Conservation (phyloP, 2,797 vertebrate species). For the Pangasius macronema region DNA sequence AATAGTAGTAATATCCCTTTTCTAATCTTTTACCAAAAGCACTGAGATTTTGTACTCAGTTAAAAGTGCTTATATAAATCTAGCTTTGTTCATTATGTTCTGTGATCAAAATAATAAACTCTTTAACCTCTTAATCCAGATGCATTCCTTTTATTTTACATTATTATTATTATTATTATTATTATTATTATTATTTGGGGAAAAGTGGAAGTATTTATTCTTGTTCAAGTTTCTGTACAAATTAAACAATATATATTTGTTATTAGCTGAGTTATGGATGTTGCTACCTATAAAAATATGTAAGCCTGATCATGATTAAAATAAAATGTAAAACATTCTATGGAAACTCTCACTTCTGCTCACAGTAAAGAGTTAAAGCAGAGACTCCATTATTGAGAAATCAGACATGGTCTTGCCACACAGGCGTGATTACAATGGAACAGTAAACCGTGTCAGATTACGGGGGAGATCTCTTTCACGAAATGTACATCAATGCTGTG, state of each 20-base stretch:
- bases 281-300: neutral
- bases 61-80: neutral
- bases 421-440: constrained; percentile 9
- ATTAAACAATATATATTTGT: neutral
- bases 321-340: neutral
- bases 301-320: neutral
- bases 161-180: neutral
- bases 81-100: neutral
- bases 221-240: neutral
- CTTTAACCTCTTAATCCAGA: neutral
- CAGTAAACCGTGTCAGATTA: neutral
- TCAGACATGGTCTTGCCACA: neutral
- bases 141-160: neutral
- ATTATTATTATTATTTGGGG: neutral
- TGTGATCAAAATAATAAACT: neutral
- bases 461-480: no score
- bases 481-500: neutral
- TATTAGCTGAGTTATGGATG: neutral
- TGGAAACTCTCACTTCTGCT: neutral
- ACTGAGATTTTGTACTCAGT: neutral
- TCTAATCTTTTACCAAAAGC: neutral
- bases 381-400: constrained; percentile 17
- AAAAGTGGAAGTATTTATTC: neutral
- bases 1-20: neutral
- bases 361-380: neutral